A percentile compares a stretch with the other conserved stretches of the same genome.
Conservation (phyloP, 2,113 vertebrate genomes). For the Willisornis vidua region DNA sequence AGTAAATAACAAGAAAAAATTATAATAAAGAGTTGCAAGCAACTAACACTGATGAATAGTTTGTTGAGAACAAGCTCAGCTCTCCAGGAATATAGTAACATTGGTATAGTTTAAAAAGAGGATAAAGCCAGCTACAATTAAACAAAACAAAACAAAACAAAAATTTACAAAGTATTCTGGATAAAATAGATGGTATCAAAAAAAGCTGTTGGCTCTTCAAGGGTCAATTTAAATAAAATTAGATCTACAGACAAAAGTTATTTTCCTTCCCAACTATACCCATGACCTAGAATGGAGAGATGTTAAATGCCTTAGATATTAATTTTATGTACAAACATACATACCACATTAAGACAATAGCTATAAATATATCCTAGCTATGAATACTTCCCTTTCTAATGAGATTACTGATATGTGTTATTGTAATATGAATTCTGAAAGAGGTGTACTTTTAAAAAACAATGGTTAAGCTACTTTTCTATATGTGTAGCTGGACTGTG, state of each 20-base stretch:
- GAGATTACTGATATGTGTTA: neutral
- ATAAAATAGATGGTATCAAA: neutral
- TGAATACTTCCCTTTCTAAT: neutral
- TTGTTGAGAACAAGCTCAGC: neutral
- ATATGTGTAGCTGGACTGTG: neutral
- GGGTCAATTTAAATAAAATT: neutral
- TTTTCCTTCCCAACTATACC: neutral
- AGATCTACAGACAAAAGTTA: neutral
- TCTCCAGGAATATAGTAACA: neutral
- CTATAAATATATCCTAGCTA: neutral
- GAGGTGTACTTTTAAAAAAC: neutral
- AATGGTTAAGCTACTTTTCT: neutral
- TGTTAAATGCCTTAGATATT: neutral
- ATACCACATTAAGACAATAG: neutral
- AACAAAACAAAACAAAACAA: neutral
- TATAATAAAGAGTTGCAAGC: constrained; percentile 5
- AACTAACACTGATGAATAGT: neutral
- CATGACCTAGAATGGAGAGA: neutral
- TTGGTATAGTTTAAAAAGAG: neutral
- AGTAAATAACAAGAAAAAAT: neutral
- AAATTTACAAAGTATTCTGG: neutral
- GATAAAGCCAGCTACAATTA: neutral
- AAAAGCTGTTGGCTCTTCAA: neutral
- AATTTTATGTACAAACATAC: neutral
- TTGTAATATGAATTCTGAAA: neutral